A percentile compares a stretch with the other conserved stretches of the same genome.
These are phyloP conservation scores for Papilio helenus DNA, from an alignment of 1,140 invertebrate genomes.

Conservation along the genomic window DNA sequence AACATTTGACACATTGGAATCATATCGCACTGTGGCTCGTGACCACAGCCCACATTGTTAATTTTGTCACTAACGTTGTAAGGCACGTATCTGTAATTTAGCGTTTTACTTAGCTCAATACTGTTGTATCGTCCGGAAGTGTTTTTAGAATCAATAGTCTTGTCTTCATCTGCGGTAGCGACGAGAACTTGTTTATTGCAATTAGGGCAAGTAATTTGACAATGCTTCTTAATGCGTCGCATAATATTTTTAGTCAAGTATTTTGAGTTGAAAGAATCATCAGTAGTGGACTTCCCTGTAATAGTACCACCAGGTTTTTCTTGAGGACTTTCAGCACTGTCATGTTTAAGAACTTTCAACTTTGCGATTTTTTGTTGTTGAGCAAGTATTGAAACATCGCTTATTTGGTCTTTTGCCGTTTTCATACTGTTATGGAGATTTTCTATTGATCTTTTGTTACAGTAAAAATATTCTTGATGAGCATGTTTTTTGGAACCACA, in stretches of 20 bases:
- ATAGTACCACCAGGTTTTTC: background rate
- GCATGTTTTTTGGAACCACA: background rate
- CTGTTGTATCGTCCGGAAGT: slow-evolving; percentile 37
- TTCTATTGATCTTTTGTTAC: background rate
- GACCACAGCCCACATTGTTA: slow-evolving; percentile 49
- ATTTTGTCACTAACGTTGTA: background rate
- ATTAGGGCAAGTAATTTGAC: slow-evolving; percentile 63
- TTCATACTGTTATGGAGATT: background rate
- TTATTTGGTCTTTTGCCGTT: slow-evolving; percentile 15
- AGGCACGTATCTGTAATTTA: slow-evolving; percentile 35
- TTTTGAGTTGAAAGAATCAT: slow-evolving; percentile 22
- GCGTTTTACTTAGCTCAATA: slow-evolving; percentile 13
- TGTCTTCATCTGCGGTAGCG: slow-evolving; percentile 63
- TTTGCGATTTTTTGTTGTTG: slow-evolving; percentile 19
- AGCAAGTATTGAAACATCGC: background rate
- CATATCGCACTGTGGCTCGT: slow-evolving; percentile 67
- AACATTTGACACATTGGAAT: slow-evolving; percentile 69
- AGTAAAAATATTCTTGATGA: background rate
- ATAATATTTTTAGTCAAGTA: slow-evolving; percentile 24
- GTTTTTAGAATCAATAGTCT: slow-evolving; percentile 49
- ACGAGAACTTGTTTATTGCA: slow-evolving; percentile 65
- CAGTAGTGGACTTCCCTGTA: background rate
- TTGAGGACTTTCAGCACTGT: background rate
- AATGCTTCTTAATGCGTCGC: slow-evolving; percentile 50
- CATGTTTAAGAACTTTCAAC: background rate